Conservation (phyloP, 2,888 invertebrate species). For the Troilus luridus region DNA sequence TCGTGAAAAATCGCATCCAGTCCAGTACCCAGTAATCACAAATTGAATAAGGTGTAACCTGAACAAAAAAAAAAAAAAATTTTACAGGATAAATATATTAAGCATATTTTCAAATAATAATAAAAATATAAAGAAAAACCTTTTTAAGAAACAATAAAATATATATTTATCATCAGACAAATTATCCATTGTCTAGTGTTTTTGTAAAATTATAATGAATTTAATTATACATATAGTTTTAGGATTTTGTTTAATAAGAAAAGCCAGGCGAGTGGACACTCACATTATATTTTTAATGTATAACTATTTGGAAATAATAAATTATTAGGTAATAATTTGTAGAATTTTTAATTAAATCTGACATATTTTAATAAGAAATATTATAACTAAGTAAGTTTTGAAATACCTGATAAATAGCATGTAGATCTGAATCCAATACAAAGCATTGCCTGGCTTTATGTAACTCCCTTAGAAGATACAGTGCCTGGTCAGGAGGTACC, state of each 20-base stretch:
- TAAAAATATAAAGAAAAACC: neutral
- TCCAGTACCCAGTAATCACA: conserved; percentile 86
- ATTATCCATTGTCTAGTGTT: too few relatives aligned
- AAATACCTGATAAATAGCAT: conserved; percentile 90
- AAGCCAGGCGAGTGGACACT: too few relatives aligned
- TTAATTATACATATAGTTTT: too few relatives aligned
- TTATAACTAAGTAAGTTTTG: neutral
- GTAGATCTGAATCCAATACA: conserved; percentile 94
- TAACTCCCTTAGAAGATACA: conserved; percentile 89
- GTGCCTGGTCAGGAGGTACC: conserved; percentile 94
- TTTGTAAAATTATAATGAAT: too few relatives aligned
- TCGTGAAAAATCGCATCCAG: conserved; percentile 82
- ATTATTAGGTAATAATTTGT: too few relatives aligned
- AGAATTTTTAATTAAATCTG: neutral
- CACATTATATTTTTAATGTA: too few relatives aligned
- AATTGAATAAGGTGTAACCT: conserved; percentile 90
- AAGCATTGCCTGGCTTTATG: conserved; percentile 91
- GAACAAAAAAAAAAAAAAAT: neutral
- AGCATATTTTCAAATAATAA: neutral
- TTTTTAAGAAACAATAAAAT: too few relatives aligned
- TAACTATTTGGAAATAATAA: too few relatives aligned
- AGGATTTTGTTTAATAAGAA: too few relatives aligned
- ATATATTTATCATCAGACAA: too few relatives aligned
- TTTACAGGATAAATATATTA: neutral
- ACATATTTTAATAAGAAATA: neutral